Evolutionary conservation across 2,888 invertebrate genomes (phyloP).

Genomic region (Chirona hameri): DNA sequence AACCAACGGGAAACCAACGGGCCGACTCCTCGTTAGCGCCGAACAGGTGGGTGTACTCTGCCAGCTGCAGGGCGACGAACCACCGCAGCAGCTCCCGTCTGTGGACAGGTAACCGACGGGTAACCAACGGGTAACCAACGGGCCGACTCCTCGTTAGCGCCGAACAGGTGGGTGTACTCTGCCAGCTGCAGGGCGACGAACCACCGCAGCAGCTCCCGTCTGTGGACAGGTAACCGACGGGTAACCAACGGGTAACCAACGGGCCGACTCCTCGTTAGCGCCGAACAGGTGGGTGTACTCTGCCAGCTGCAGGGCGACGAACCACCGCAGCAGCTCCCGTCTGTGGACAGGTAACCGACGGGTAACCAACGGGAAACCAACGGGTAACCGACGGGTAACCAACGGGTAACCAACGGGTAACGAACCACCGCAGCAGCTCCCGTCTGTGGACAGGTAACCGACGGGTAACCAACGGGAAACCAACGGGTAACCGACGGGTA

Average conservation of each 20-base stretch:
- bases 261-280: conserved; percentile 90
- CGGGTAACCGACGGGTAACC: too few relatives aligned
- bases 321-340: conserved; percentile 82
- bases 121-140: too few relatives aligned
- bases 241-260: too few relatives aligned
- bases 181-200: conserved; percentile 79
- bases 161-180: conserved; percentile 91
- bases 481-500: too few relatives aligned
- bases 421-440: too few relatives aligned
- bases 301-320: conserved; percentile 75
- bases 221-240: conserved; percentile 38
- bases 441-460: too few relatives aligned
- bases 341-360: conserved; percentile 42
- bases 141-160: conserved; percentile 89
- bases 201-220: conserved; percentile 79
- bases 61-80: conserved; percentile 80
- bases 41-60: conserved; percentile 92
- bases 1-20: too few relatives aligned
- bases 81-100: conserved; percentile 76
- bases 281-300: conserved; percentile 94
- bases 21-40: conserved; percentile 92
- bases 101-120: background rate
- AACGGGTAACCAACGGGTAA: too few relatives aligned
- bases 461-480: too few relatives aligned
- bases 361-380: too few relatives aligned